Base-by-base conservation (phyloP, 1,140 invertebrate genomes). In the Trinorchestia longiramus region DNA sequence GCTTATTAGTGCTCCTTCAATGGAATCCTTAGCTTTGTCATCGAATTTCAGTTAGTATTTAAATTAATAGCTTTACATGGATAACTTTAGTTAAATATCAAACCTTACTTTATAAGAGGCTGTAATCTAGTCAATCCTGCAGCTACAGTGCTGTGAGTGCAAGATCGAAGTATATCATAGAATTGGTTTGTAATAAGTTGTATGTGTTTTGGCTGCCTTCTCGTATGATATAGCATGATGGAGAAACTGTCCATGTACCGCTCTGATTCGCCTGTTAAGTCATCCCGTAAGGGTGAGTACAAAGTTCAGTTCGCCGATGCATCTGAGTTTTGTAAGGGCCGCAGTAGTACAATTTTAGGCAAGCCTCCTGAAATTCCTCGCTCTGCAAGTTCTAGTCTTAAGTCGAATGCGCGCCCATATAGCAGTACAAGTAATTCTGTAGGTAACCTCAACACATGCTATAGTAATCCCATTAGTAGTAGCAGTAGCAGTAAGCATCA, bases 281-380 rank as follows among this genome's bases (percentile, higher is more conserved):
- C 88, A 87, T 57, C 96, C 90, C 91, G 95, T 42, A 96, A 96
- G 57, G 96, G 96, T 57, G 96, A 96, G 44, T 96, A 96, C 53
- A 96, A 96, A 96, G 96, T 96, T 41, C 96, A 96, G 96, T 96
- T 96, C 42, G 95, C 96, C 57, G 96, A 96, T 95, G 96, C 96
- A 77, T 53, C 96, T 44, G 96, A 96, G 47, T 95, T 95, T n/a
- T 95, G 91, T 87, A 95, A 96, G 28, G 41, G 96, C 91, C 96
- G 96, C 36, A 44, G 43, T 94, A 95, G 96, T 87, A 96, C 96
- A 96, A 95, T 96, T 45, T 96, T 96, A 53, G 96, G 96, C 92
- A 96, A 96, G 87, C 96, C 96, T 53, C 96, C 96, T 28, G 96
- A 96, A 92, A 96, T 96, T 47, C 96, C 96, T 91, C 96, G 96